Conservation (phyloP, 1,140 invertebrate species). For the Drosophila arawakana region DNA sequence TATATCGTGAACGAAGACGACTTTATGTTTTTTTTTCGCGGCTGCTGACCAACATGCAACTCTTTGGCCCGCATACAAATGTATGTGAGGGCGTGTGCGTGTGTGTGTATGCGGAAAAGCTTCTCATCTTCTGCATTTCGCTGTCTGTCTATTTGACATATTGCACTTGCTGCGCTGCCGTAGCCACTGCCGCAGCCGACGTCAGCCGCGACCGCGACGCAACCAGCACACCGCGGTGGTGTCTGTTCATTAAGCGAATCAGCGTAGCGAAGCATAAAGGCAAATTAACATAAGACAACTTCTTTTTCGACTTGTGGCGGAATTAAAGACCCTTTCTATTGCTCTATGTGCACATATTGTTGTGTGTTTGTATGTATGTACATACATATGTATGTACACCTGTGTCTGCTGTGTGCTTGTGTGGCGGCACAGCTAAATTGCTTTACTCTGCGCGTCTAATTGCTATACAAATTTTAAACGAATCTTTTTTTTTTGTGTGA, state of each 20-base stretch:
- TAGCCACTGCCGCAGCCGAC: slow-evolving; percentile 6
- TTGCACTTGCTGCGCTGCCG: slow-evolving; percentile 65
- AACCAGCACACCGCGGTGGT: slow-evolving; percentile 3
- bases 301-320: slow-evolving; percentile 76
- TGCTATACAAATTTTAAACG: slow-evolving; percentile 75
- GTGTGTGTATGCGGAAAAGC: slow-evolving; percentile 38
- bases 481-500: slow-evolving; percentile 47
- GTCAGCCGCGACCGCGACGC: slow-evolving; percentile 1
- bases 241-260: slow-evolving; percentile 79
- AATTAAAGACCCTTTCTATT: slow-evolving; percentile 76
- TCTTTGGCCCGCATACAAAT: slow-evolving; percentile 38
- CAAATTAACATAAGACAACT: slow-evolving; percentile 81
- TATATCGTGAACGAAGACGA: slow-evolving; percentile 40
- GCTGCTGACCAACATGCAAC: slow-evolving; percentile 58
- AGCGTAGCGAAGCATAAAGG: slow-evolving; percentile 78
- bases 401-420: background rate
- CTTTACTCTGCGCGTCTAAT: slow-evolving; percentile 77
- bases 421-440: slow-evolving; percentile 64
- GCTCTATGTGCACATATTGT: slow-evolving; percentile 10
- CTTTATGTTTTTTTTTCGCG: slow-evolving; percentile 39
- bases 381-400: too few species aligned
- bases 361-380: slow-evolving; percentile 17
- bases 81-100: too few species aligned
- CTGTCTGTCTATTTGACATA: slow-evolving; percentile 73
- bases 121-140: slow-evolving; percentile 28